Percentiles rank a stretch among this genome's conserved stretches.
These are phyloP conservation scores for Nanorana parkeri DNA, from an alignment of 2,113 vertebrate genomes.

Conservation along the genomic window DNA sequence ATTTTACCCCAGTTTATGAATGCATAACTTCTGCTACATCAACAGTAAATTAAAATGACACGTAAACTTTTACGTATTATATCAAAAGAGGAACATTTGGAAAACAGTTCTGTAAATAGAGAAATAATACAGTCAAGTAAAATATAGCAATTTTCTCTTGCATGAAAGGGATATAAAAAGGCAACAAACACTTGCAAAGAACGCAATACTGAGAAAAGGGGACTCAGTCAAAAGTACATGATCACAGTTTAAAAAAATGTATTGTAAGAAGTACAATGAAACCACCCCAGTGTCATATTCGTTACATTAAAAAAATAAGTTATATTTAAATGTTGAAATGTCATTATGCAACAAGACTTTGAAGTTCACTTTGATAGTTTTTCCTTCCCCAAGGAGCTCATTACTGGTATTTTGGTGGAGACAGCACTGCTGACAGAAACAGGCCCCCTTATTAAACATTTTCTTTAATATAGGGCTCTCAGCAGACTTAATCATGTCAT, in stretches of 20 bases:
- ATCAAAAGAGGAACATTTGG: too few relatives aligned
- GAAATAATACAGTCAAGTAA: too few relatives aligned
- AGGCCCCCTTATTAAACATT: slow-evolving; percentile 57
- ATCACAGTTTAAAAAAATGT: neutral
- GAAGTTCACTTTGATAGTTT: slow-evolving; percentile 64
- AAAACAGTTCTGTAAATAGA: too few relatives aligned
- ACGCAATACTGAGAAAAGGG: neutral
- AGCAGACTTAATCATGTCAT: slow-evolving; percentile 35
- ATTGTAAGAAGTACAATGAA: slow-evolving; percentile 43
- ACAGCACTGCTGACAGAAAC: slow-evolving; percentile 51
- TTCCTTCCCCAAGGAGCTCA: slow-evolving; percentile 68
- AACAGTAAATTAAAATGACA: too few relatives aligned
- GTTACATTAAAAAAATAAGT: slow-evolving; percentile 4
- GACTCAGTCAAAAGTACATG: neutral
- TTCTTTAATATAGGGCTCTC: slow-evolving; percentile 59
- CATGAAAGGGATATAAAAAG: too few relatives aligned
- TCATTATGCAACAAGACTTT: slow-evolving; percentile 61
- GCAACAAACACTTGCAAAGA: neutral
- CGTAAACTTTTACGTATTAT: too few relatives aligned
- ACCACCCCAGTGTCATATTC: slow-evolving; percentile 56
- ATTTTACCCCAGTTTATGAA: too few relatives aligned
- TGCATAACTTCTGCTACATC: too few relatives aligned
- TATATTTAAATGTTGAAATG: slow-evolving; percentile 61
- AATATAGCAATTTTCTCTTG: too few relatives aligned
- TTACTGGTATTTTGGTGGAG: slow-evolving; percentile 64